Evolutionary conservation across 2,888 invertebrate genomes (phyloP).

Genomic region (Netelia melanura): DNA sequence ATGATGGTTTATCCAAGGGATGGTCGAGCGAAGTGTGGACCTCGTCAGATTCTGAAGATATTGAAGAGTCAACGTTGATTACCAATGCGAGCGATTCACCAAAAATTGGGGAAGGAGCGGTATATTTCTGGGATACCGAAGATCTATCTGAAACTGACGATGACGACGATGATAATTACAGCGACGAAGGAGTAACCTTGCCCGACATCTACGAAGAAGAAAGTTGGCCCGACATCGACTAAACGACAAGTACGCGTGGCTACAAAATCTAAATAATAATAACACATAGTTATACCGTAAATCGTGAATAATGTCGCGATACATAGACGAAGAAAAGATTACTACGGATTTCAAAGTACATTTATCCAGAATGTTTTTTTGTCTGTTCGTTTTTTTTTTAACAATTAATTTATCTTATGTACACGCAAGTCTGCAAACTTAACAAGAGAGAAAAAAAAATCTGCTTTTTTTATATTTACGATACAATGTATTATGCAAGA

Average conservation of each 20-base stretch:
- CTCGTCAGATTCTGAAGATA: neutral
- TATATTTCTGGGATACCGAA: neutral
- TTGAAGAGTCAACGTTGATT: neutral
- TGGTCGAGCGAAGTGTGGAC: too few species aligned
- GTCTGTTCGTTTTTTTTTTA: conserved; percentile 71
- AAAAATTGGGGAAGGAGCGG: neutral
- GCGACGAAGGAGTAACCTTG: neutral
- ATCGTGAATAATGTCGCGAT: neutral
- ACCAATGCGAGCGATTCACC: too few species aligned
- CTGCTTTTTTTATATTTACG: conserved; percentile 41
- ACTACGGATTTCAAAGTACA: neutral
- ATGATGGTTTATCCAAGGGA: too few species aligned
- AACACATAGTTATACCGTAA: neutral
- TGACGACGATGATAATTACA: neutral
- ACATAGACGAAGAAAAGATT: neutral
- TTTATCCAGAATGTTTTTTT: conserved; percentile 32
- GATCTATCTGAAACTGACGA: neutral
- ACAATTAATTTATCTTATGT: conserved; percentile 77
- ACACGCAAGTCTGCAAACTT: conserved; percentile 75
- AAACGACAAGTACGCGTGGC: neutral
- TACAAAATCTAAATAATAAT: neutral
- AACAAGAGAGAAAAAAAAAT: conserved; percentile 68
- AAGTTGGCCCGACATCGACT: neutral
- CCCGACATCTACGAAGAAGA: too few species aligned
- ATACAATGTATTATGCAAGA: conserved; percentile 51